Conservation (phyloP, 2,797 vertebrate genomes). For the Sebastes oblongus region DNA sequence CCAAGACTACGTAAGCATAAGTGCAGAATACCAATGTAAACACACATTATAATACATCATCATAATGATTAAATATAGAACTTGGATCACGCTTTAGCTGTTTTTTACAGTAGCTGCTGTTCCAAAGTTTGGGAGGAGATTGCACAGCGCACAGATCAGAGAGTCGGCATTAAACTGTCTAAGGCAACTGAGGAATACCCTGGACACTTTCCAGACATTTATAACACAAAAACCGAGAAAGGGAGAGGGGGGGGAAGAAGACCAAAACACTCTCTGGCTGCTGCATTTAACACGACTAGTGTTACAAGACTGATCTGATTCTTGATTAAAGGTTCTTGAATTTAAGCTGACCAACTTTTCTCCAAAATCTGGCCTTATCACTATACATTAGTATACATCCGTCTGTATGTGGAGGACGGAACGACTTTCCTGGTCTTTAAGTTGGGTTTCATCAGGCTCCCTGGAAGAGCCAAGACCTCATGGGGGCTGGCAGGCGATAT, state of each 20-base stretch:
- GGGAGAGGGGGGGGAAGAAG: neutral
- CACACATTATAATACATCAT: neutral
- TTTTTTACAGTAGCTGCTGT: neutral
- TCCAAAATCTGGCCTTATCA: neutral
- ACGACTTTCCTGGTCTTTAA: neutral
- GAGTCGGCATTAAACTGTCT: slow-evolving; percentile 29
- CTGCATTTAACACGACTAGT: neutral
- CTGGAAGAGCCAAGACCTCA: slow-evolving; percentile 1
- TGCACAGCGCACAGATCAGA: slow-evolving; percentile 25
- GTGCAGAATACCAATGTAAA: neutral
- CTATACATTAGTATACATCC: neutral
- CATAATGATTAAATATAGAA: slow-evolving; percentile 10
- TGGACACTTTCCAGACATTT: slow-evolving; percentile 42
- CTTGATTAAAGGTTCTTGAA: slow-evolving; percentile 7
- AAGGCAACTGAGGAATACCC: slow-evolving; percentile 28
- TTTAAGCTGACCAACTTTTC: neutral
- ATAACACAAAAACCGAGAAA: slow-evolving; percentile 15
- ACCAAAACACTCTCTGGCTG: neutral
- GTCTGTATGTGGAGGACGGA: neutral
- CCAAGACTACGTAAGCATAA: neutral
- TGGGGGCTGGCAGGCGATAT: slow-evolving; percentile 47
- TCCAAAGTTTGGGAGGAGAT: slow-evolving; percentile 13
- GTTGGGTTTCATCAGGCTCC: slow-evolving; percentile 24
- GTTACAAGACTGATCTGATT: slow-evolving; percentile 4
- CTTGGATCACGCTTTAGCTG: neutral